These are phyloP conservation scores for Augochlora pura DNA, from an alignment of 1,140 invertebrate species.

Conservation along the genomic window DNA sequence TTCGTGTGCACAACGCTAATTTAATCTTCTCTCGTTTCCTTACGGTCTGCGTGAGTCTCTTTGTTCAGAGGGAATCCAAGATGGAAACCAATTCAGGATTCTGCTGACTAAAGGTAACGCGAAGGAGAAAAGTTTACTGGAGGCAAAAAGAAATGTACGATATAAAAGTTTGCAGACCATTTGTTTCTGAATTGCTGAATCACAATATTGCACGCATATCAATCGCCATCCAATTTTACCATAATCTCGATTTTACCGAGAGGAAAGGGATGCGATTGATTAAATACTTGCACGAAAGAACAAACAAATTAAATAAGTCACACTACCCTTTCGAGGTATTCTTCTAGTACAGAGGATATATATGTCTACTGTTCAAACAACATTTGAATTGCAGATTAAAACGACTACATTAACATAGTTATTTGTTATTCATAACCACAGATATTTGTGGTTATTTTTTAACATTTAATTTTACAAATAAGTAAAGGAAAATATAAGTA, in stretches of 20 bases:
- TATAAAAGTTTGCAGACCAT: constrained; percentile 26
- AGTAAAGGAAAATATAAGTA: too few relatives aligned
- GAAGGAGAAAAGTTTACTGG: constrained; percentile 24
- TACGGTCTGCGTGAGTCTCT: constrained; percentile 25
- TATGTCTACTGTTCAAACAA: neutral
- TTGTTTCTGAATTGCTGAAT: constrained; percentile 33
- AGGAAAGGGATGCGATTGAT: neutral
- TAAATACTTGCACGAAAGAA: neutral
- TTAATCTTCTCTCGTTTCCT: constrained; percentile 44
- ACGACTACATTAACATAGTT: neutral
- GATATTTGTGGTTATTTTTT: too few relatives aligned
- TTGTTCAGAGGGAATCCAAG: constrained; percentile 41
- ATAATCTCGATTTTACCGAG: neutral
- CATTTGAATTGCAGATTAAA: neutral
- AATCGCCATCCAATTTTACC: neutral
- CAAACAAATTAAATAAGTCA: neutral
- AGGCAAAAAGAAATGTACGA: constrained; percentile 19
- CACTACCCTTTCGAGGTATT: neutral
- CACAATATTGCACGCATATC: neutral
- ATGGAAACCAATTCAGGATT: constrained; percentile 44
- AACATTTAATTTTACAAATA: too few relatives aligned
- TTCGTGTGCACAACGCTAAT: constrained; percentile 27
- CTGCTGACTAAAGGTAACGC: constrained; percentile 48
- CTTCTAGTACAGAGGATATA: neutral
- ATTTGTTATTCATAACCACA: too few relatives aligned